A percentile compares a stretch with the other conserved stretches of the same genome.
Conservation (phyloP, 2,113 vertebrate genomes). For the Axis porcinus region DNA sequence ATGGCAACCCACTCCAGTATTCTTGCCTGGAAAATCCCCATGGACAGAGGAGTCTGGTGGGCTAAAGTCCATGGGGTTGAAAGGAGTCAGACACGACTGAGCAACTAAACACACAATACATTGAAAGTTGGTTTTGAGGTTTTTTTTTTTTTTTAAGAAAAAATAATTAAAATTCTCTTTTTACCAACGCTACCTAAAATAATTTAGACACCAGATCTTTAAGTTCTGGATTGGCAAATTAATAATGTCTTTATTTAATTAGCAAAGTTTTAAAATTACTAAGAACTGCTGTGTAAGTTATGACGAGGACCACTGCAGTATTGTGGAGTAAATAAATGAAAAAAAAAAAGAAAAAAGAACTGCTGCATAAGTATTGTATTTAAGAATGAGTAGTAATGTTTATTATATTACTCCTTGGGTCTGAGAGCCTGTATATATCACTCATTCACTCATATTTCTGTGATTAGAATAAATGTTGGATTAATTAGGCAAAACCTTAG, state of each 20-base stretch:
- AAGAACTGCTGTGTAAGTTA: not conserved
- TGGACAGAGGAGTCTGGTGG: not conserved
- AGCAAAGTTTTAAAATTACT: not conserved
- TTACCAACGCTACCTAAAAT: not conserved
- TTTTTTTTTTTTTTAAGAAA: not conserved
- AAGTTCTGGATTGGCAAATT: not conserved
- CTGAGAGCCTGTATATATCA: not conserved
- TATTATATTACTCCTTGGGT: not conserved
- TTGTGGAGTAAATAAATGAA: too few relatives aligned
- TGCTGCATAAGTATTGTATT: not conserved
- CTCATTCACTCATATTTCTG: not conserved
- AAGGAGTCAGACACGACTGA: not conserved
- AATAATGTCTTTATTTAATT: not conserved
- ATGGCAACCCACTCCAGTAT: not conserved
- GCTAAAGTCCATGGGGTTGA: not conserved
- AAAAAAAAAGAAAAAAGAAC: not conserved
- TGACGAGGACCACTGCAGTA: too few relatives aligned
- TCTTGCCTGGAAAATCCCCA: not conserved
- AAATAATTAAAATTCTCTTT: not conserved
- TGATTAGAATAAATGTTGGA: not conserved
- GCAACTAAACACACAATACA: not conserved
- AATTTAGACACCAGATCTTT: not conserved
- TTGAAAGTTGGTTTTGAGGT: not conserved
- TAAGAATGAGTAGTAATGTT: not conserved
- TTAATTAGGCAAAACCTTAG: not conserved